Conservation (phyloP, 2,797 vertebrate genomes). For the Capromys pilorides region DNA sequence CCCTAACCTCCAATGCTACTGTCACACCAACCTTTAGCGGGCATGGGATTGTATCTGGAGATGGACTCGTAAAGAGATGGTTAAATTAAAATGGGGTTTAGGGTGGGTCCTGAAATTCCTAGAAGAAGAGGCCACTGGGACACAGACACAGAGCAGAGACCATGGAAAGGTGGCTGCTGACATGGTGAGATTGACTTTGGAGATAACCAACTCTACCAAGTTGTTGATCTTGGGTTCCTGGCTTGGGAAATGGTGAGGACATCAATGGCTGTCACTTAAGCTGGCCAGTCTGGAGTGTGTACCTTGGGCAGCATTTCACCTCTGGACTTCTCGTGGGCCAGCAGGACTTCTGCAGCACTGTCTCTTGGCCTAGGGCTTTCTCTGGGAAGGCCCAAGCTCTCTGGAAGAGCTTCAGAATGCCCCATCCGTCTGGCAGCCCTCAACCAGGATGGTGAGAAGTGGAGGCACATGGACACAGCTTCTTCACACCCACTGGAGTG, state of each 20-base stretch:
- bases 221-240: not conserved
- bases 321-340: not conserved
- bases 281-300: not conserved
- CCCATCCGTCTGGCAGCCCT: not conserved
- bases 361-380: not conserved
- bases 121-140: not conserved
- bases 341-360: accelerated
- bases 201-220: too few relatives aligned
- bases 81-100: not conserved
- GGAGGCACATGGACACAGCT: not conserved
- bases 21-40: too few relatives aligned
- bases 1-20: not conserved
- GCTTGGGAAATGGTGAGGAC: not conserved
- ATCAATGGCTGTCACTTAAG: not conserved
- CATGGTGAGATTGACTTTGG: not conserved
- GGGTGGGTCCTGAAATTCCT: not conserved
- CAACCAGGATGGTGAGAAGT: not conserved
- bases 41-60: not conserved
- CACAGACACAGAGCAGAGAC: not conserved
- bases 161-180: not conserved
- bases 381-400: not conserved
- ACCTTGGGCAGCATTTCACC: not conserved
- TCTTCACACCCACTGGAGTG: not conserved
- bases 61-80: not conserved
- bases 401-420: too few relatives aligned